Evolutionary conservation across 2,888 invertebrate species (phyloP).

Genomic region (Drosophila basisetae): DNA sequence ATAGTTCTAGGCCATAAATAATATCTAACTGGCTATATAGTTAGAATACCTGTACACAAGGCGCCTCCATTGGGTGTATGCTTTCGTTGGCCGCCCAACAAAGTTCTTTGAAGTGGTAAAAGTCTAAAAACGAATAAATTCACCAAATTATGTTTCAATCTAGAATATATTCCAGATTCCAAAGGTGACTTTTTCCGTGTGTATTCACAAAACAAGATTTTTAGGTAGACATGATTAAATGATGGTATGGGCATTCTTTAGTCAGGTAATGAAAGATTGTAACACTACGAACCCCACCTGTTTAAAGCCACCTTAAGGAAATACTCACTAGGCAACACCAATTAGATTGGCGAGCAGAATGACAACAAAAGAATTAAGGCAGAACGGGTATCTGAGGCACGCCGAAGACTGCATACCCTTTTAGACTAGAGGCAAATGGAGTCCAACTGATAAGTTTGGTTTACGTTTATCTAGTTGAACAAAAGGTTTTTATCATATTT

Average conservation of each 20-base stretch:
- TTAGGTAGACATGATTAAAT: not conserved
- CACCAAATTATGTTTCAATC: not conserved
- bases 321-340: slow-evolving; percentile 47
- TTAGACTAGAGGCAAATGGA: not conserved
- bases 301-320: slow-evolving; percentile 57
- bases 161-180: not conserved
- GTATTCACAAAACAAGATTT: not conserved
- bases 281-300: slow-evolving; percentile 3
- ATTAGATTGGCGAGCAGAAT: slow-evolving; percentile 26
- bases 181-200: not conserved
- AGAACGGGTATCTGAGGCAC: not conserved
- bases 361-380: not conserved
- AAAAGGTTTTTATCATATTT: not conserved
- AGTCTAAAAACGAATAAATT: not conserved
- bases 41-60: slow-evolving; percentile 22
- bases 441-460: not conserved
- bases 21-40: slow-evolving; percentile 65
- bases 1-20: slow-evolving; percentile 57
- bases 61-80: not conserved
- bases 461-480: not conserved
- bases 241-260: slow-evolving; percentile 12
- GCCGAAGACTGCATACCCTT: not conserved
- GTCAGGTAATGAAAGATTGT: not conserved
- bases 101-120: not conserved
- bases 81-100: not conserved